A percentile compares a stretch with the other conserved stretches of the same genome.
Evolutionary conservation across 2,113 vertebrate species (phyloP).

Genomic region (Mormyrus lacerda): DNA sequence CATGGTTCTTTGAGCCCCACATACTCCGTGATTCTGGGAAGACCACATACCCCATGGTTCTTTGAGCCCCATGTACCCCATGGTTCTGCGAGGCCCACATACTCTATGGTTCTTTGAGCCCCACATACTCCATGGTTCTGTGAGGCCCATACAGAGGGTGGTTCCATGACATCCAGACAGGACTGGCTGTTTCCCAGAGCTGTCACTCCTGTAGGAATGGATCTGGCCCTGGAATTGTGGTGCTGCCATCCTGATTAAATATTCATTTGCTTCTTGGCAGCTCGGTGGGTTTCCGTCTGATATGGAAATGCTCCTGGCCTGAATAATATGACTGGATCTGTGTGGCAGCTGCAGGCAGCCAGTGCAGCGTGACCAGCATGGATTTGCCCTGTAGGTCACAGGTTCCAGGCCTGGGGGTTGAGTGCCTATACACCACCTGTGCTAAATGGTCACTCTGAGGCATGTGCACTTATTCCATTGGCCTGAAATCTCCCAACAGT

Average conservation of each 20-base stretch:
- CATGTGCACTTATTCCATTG: not conserved
- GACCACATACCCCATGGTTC: not conserved
- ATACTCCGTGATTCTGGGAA: not conserved
- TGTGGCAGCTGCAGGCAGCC: constrained; percentile 21
- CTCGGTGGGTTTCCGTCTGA: constrained; percentile 31
- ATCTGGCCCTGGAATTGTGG: constrained; percentile 20
- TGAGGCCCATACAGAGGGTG: not conserved
- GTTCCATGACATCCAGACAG: constrained; percentile 3
- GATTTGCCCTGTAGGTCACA: not conserved
- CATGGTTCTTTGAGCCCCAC: not conserved
- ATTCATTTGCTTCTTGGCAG: constrained; percentile 39
- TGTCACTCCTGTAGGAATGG: constrained; percentile 3
- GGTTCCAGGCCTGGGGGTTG: not conserved
- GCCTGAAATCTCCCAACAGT: not conserved
- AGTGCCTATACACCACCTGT: not conserved
- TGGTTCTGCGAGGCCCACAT: not conserved
- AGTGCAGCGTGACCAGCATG: not conserved
- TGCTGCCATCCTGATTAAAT: constrained; percentile 39
- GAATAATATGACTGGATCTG: constrained; percentile 45
- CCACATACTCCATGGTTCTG: not conserved
- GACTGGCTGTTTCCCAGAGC: not conserved
- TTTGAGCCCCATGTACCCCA: not conserved
- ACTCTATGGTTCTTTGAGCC: not conserved
- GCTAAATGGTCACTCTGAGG: not conserved
- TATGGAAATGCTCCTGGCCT: constrained; percentile 41